A percentile compares a stretch with the other conserved stretches of the same genome.
phyloP scores from a whole-genome alignment of 2,888 invertebrate species.

The Aleiodes testaceus region DNA sequence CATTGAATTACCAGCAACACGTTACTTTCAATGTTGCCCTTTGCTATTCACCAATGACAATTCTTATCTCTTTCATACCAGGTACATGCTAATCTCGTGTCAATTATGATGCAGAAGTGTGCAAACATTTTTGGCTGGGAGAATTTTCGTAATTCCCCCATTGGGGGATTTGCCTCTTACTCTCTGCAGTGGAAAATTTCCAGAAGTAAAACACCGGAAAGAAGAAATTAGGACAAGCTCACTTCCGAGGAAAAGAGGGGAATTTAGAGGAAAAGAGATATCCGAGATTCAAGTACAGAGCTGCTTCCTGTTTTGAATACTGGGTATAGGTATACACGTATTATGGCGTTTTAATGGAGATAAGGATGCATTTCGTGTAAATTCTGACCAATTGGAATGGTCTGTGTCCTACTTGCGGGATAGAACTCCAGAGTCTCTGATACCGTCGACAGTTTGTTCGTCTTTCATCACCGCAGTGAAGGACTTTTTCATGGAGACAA shows the following conservation, averaged over 20 bases:
- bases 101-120: constrained; percentile 32
- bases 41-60: too few relatives aligned
- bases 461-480: neutral
- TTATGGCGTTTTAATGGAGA: constrained; percentile 26
- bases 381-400: constrained; percentile 32
- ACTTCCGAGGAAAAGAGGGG: constrained; percentile 39
- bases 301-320: constrained; percentile 30
- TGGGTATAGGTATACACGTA: constrained; percentile 8
- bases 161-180: constrained; percentile 5
- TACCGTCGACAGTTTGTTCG: constrained; percentile 8
- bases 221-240: constrained; percentile 52
- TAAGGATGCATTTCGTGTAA: constrained; percentile 18
- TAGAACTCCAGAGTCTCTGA: constrained; percentile 58
- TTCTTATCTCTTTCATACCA: neutral
- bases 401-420: constrained; percentile 64
- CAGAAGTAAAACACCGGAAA: constrained; percentile 28
- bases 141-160: constrained; percentile 18
- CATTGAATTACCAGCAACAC: too few relatives aligned
- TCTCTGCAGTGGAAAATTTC: constrained; percentile 35
- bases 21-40: too few relatives aligned
- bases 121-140: constrained; percentile 8
- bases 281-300: constrained; percentile 8
- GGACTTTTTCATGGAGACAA: too few relatives aligned
- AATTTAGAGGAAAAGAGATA: constrained; percentile 34
- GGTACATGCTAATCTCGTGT: neutral